Base-by-base conservation (phyloP, 2,888 invertebrate species). In the Bhutanitis thaidina region DNA sequence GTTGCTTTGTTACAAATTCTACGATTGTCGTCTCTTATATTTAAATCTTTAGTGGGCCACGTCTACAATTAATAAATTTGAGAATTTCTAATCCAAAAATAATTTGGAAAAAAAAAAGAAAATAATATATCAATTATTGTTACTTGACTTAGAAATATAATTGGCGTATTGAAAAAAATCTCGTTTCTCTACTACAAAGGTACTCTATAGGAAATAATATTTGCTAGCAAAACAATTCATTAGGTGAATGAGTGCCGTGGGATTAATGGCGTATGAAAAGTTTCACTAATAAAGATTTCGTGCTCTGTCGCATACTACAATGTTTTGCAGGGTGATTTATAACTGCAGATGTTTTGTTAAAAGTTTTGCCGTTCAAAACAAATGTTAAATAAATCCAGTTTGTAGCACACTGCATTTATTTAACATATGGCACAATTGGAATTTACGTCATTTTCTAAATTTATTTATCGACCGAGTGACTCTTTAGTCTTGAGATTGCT, bases 281-380 rank as follows among this genome's bases (percentile, higher is more conserved):
- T 61, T 57, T 53, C 47, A 56, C 60, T 64, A 64, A 59, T 62
- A 59, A 61, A 61, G 58, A 62, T 61, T 60, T 59, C 50, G 50
- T 52, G 55, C 57, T 53, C 49, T 52, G 46, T 46, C 36, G 51
- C 46, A 27, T 43, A 41, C 46, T 30, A 35, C 32, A 46, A 46
- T 46, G 46, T 52, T 52, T 14, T 37, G 29, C 27, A 8, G 5
- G 30, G 30, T 46, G 46, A 52, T 52, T 52, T 52, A 52, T 46
- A 14, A 46, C 46, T 46, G 41, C 51, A 41, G 37, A 46, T 46
- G 32, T 46, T 50, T 44, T 38, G 49, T 44, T 38, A 9, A 38
- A 44, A 38, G 27, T 49, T 49, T 38, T 34, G 25, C 15, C 12
- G 20, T 15, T 15, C 20, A 25, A 34, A 34, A 40, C 34, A 35